Evolutionary conservation across 1,140 invertebrate species (phyloP).

Genomic region (Coptotermes formosanus): DNA sequence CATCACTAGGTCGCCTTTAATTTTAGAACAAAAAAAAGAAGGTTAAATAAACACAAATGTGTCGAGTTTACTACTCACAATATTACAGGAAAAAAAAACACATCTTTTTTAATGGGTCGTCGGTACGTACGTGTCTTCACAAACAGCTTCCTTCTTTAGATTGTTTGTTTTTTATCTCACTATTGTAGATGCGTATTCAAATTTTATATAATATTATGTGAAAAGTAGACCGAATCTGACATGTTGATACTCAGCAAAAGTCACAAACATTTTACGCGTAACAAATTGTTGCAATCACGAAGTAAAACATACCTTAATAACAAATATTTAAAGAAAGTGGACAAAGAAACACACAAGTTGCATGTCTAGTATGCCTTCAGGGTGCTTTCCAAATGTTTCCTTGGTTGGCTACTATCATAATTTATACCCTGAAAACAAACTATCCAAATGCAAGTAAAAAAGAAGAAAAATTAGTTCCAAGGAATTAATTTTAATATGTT

Average conservation of each 20-base stretch:
- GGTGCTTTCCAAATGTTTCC: background rate
- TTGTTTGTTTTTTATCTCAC: background rate
- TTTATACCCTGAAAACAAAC: background rate
- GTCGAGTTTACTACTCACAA: background rate
- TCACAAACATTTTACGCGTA: background rate
- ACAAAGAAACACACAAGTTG: background rate
- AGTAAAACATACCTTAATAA: background rate
- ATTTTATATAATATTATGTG: slow-evolving; percentile 5
- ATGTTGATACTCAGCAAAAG: background rate
- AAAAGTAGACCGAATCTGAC: background rate
- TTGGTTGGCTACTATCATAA: background rate
- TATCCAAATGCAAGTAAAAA: background rate
- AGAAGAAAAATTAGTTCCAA: background rate
- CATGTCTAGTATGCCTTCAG: background rate
- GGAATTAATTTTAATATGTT: no score
- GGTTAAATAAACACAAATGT: background rate
- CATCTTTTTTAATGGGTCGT: background rate
- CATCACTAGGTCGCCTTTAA: background rate
- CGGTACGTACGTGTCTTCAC: background rate
- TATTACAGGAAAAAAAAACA: background rate
- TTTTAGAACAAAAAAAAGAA: background rate
- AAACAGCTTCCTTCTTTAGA: background rate
- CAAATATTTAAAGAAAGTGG: background rate
- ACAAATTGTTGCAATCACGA: background rate
- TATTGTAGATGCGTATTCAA: background rate